These are phyloP conservation scores for Anorthoa munda DNA, from an alignment of 2,888 invertebrate species.

Conservation along the genomic window DNA sequence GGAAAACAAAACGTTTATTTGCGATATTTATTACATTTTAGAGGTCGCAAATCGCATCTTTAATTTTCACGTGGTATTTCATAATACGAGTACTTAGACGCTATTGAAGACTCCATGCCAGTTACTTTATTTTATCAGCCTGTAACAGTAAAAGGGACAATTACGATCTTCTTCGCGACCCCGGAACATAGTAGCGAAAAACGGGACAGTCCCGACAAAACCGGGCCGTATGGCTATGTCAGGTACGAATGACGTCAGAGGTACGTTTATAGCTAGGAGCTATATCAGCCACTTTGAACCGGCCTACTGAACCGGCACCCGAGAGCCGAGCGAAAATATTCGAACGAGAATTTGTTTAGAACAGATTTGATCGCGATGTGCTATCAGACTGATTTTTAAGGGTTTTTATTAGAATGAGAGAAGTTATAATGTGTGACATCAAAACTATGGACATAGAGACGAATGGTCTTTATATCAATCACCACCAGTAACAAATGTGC, in stretches of 20 bases:
- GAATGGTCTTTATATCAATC: no score
- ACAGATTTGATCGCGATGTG: slow-evolving; percentile 59
- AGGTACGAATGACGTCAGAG: slow-evolving; percentile 69
- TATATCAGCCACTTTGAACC: slow-evolving; percentile 78
- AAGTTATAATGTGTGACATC: not conserved
- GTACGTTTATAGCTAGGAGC: slow-evolving; percentile 70
- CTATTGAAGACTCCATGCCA: no score
- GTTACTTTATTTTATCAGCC: no score
- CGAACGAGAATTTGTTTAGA: slow-evolving; percentile 61
- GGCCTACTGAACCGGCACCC: slow-evolving; percentile 75
- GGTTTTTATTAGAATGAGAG: not conserved
- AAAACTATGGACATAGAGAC: no score
- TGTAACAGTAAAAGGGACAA: not conserved
- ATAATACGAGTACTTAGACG: no score
- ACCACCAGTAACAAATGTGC: no score
- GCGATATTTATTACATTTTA: no score
- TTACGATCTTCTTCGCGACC: not conserved
- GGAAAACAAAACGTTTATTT: no score
- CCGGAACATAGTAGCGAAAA: not conserved
- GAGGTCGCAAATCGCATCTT: no score
- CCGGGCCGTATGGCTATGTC: slow-evolving; percentile 8
- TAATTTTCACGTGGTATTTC: no score
- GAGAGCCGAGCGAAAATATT: slow-evolving; percentile 72
- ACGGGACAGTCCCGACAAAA: not conserved
- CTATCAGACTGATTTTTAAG: slow-evolving; percentile 44